phyloP scores from a whole-genome alignment of 2,888 invertebrate species.

The Cephonodes hylas region DNA sequence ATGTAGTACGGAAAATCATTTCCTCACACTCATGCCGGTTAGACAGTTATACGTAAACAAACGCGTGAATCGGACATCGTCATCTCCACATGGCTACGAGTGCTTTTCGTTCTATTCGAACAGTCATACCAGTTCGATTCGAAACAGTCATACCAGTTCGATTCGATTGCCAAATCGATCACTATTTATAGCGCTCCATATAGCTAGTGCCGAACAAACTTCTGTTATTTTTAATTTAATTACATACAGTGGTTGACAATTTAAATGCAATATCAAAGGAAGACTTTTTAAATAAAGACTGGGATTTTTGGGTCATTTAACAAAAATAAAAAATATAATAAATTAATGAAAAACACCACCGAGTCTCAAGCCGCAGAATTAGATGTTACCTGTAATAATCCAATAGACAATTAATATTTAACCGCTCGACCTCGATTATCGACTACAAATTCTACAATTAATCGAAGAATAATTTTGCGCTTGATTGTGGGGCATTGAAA shows the following conservation, averaged over 20 bases:
- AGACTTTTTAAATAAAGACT: no score
- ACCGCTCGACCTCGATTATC: no score
- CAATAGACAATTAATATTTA: no score
- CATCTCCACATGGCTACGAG: conserved; percentile 8
- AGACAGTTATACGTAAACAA: background rate
- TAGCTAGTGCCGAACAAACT: background rate
- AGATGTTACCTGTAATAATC: no score
- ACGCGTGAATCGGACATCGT: conserved; percentile 3
- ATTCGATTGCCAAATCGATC: conserved; percentile 69
- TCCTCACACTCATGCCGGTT: background rate
- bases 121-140: conserved; percentile 53
- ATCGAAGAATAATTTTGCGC: no score
- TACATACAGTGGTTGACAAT: background rate
- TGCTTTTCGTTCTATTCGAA: conserved; percentile 14
- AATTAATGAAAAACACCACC: no score
- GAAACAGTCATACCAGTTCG: conserved; percentile 48
- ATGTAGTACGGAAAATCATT: background rate
- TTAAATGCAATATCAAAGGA: background rate
- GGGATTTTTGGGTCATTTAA: no score
- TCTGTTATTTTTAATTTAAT: background rate
- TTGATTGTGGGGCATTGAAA: no score
- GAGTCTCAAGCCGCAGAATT: no score
- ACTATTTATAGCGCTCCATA: conserved; percentile 59
- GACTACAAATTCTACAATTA: no score
- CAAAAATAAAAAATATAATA: no score